Evolutionary conservation across 2,888 invertebrate genomes (phyloP).

Genomic region (Cephus runcator): DNA sequence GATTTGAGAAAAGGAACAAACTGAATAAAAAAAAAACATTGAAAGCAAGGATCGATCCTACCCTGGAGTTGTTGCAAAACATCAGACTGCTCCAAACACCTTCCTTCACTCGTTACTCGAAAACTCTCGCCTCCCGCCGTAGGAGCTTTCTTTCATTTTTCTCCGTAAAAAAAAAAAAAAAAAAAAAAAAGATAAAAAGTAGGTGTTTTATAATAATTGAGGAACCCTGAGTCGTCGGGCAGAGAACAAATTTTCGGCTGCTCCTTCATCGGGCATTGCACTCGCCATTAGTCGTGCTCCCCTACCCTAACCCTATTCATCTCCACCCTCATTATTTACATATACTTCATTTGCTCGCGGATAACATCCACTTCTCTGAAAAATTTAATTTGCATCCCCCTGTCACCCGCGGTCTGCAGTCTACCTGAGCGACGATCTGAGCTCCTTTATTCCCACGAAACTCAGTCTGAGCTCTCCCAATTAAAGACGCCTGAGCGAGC

Average conservation of each 20-base stretch:
- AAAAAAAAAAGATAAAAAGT: conserved; percentile 22
- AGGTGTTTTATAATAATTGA: conserved; percentile 56
- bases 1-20: background rate
- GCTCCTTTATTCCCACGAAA: background rate
- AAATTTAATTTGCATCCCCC: background rate
- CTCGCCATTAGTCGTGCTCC: conserved; percentile 53
- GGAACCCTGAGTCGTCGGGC: conserved; percentile 25
- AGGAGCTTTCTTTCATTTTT: conserved; percentile 12
- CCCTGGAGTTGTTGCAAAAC: background rate
- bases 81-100: background rate
- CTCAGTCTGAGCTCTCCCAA: background rate
- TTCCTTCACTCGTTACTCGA: conserved; percentile 4
- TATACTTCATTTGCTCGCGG: conserved; percentile 42
- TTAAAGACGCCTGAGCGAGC: background rate
- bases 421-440: background rate
- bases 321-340: conserved; percentile 59
- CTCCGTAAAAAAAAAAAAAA: conserved; percentile 1
- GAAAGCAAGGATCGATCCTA: background rate
- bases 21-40: background rate
- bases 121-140: background rate
- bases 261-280: conserved; percentile 55
- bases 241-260: conserved; percentile 45
- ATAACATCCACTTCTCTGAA: background rate
- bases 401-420: background rate
- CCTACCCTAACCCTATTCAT: conserved; percentile 41